phyloP scores from a whole-genome alignment of 2,113 vertebrate species.

The Triplophysa tibetana region DNA sequence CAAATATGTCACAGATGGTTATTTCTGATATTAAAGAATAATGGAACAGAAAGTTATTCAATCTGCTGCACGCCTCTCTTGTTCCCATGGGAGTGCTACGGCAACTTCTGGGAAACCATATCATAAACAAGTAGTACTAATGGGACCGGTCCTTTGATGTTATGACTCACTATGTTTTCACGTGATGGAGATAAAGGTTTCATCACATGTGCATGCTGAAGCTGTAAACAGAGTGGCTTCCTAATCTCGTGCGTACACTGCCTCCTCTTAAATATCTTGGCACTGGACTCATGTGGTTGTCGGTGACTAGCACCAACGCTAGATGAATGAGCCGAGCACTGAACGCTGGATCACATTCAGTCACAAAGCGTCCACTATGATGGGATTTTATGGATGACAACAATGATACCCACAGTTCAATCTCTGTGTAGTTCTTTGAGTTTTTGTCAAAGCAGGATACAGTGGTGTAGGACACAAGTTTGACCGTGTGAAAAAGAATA shows the following conservation, averaged over 20 bases:
- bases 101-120: constrained; percentile 3
- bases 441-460: no score
- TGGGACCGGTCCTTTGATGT: constrained; percentile 28
- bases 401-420: neutral
- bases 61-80: neutral
- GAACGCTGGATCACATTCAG: neutral
- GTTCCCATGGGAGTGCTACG: constrained; percentile 2
- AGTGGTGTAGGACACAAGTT: no score
- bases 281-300: constrained; percentile 32
- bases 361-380: neutral
- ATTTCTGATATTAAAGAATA: neutral
- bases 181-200: constrained; percentile 38
- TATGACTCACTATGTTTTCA: constrained; percentile 28
- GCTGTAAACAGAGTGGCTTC: constrained; percentile 20
- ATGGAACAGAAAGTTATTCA: neutral
- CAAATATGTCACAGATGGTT: neutral
- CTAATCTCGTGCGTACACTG: constrained; percentile 8
- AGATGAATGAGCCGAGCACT: constrained; percentile 13
- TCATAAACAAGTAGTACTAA: constrained; percentile 38
- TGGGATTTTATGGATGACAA: neutral
- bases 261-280: constrained; percentile 47
- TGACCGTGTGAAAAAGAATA: no score
- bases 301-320: constrained; percentile 46
- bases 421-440: neutral
- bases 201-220: constrained; percentile 8